A percentile compares a stretch with the other conserved stretches of the same genome.
phyloP scores from a whole-genome alignment of 2,113 vertebrate genomes.

The Engraulis encrasicolus region DNA sequence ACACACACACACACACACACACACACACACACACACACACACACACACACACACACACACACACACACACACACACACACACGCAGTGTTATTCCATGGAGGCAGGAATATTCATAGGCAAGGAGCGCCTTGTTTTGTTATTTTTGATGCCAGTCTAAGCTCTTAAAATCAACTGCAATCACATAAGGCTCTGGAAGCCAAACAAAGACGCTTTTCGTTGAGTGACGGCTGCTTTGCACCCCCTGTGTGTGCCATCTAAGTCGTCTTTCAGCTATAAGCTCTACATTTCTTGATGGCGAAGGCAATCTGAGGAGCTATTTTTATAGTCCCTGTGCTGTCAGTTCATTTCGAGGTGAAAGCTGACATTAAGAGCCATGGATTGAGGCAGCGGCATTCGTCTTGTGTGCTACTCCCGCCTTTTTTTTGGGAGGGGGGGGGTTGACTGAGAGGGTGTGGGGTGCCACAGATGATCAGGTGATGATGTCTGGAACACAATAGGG shows the following conservation, averaged over 20 bases:
- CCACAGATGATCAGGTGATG: background rate
- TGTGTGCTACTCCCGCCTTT: background rate
- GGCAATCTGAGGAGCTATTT: background rate
- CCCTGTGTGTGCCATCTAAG: background rate
- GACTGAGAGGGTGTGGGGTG: background rate
- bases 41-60: background rate
- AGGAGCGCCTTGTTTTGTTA: background rate
- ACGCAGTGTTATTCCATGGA: background rate
- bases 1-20: no score
- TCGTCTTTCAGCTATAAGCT: background rate
- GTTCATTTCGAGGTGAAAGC: background rate
- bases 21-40: no score
- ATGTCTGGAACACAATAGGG: background rate
- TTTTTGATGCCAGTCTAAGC: background rate
- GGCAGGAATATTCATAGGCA: background rate
- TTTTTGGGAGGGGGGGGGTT: background rate
- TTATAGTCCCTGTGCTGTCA: background rate
- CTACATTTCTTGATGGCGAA: background rate
- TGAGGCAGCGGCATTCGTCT: background rate
- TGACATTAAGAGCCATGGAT: background rate
- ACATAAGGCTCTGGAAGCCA: background rate
- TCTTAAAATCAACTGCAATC: background rate
- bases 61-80: constrained; percentile 2
- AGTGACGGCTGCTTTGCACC: background rate
- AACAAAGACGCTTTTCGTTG: background rate